Conservation (phyloP, 2,797 vertebrate genomes). For the Australoheros facetus region DNA sequence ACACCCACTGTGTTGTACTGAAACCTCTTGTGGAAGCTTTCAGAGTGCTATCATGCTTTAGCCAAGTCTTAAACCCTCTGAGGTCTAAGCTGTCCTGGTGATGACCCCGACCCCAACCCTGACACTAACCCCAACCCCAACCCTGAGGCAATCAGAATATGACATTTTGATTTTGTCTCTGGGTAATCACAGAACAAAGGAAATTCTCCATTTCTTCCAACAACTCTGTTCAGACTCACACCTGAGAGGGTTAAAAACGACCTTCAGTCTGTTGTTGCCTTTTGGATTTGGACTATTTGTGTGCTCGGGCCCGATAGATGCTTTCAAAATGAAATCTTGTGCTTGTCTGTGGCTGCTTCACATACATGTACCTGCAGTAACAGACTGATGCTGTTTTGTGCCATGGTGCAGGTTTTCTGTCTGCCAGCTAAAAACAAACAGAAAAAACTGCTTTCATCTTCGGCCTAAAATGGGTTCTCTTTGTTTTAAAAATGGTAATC, state of each 20-base stretch:
- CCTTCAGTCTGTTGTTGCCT: no score
- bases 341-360: background rate
- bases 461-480: background rate
- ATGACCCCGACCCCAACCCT: fast-evolving
- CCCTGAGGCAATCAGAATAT: background rate
- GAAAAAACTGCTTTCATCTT: background rate
- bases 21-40: background rate
- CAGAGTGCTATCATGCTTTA: no score
- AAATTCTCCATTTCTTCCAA: background rate
- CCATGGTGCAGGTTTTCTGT: fast-evolving
- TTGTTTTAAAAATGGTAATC: no score
- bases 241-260: background rate
- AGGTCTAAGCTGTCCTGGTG: background rate
- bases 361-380: background rate
- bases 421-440: background rate
- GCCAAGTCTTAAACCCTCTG: background rate
- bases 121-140: no score
- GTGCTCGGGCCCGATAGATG: no score
- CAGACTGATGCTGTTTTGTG: background rate
- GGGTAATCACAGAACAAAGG: background rate
- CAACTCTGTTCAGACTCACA: background rate
- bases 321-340: no score
- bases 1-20: fast-evolving
- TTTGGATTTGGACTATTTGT: background rate
- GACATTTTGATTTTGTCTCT: background rate